Evolutionary conservation across 2,797 vertebrate genomes (phyloP).

Genomic region (Nannoperca obscura): DNA sequence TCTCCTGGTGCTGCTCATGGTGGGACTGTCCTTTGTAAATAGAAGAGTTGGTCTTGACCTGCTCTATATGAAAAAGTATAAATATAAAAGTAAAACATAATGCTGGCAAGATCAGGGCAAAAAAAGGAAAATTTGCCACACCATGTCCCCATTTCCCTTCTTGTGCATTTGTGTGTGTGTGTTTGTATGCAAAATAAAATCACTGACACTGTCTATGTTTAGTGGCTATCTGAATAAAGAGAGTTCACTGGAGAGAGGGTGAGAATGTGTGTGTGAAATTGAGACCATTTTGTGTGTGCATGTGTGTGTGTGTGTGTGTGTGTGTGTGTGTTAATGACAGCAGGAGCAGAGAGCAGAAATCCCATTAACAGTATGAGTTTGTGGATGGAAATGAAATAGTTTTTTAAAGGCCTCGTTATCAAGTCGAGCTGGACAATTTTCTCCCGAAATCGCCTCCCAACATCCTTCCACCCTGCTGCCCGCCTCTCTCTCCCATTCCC

Average conservation of each 20-base stretch:
- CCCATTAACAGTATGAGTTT: constrained; percentile 66
- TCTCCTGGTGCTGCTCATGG: no score
- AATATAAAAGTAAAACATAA: constrained; percentile 40
- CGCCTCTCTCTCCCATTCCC: neutral
- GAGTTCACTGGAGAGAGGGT: constrained; percentile 12
- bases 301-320: constrained; percentile 30
- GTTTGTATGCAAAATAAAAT: neutral
- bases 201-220: constrained; percentile 19
- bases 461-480: neutral
- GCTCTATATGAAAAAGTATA: no score
- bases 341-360: constrained; percentile 59
- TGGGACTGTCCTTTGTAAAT: no score
- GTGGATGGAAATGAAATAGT: constrained; percentile 53
- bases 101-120: neutral
- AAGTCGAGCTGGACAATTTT: constrained; percentile 41
- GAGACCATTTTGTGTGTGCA: constrained; percentile 41
- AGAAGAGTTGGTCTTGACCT: no score
- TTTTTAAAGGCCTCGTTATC: constrained; percentile 61
- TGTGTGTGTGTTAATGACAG: constrained; percentile 52
- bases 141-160: neutral
- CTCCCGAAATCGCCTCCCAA: constrained; percentile 13
- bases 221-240: constrained; percentile 34
- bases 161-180: neutral
- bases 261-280: constrained; percentile 31
- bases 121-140: constrained; percentile 10